These are phyloP conservation scores for Chymomyza procnemis DNA, from an alignment of 2,888 invertebrate genomes.

Conservation along the genomic window DNA sequence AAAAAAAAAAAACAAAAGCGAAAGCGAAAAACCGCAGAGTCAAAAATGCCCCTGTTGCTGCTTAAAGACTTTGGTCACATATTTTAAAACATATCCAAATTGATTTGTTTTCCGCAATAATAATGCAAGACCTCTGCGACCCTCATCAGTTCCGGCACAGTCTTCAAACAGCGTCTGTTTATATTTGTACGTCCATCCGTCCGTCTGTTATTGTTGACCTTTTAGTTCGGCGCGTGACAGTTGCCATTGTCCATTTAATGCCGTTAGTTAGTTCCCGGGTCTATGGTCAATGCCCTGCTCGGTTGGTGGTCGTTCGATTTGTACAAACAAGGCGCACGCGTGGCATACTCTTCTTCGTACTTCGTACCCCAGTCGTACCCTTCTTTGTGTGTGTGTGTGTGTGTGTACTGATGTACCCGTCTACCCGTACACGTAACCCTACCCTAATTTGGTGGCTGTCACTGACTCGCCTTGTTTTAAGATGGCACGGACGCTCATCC, in stretches of 20 bases:
- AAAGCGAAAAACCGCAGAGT: neutral
- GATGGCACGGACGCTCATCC: conserved; percentile 37
- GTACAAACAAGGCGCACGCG: conserved; percentile 16
- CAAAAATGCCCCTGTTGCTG: conserved; percentile 1
- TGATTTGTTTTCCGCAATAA: conserved; percentile 12
- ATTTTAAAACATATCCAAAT: conserved; percentile 1
- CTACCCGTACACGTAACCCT: neutral
- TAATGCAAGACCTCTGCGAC: neutral
- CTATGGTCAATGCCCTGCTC: conserved; percentile 5
- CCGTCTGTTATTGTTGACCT: conserved; percentile 37
- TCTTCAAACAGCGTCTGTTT: conserved; percentile 7
- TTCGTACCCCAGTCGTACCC: neutral
- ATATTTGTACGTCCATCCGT: neutral
- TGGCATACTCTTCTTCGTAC: neutral
- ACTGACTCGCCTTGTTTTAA: conserved; percentile 14
- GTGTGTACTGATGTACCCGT: no score
- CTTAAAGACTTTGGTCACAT: neutral
- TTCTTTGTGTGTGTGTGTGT: no score
- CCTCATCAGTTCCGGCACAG: neutral
- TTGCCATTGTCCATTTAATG: conserved; percentile 30
- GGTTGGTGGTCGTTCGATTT: conserved; percentile 18
- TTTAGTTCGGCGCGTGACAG: conserved; percentile 50
- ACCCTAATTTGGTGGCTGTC: neutral
- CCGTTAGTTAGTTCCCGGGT: conserved; percentile 9
- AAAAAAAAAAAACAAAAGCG: neutral